Base-by-base conservation (phyloP, 1,140 invertebrate genomes). In the Achatina immaculata region DNA sequence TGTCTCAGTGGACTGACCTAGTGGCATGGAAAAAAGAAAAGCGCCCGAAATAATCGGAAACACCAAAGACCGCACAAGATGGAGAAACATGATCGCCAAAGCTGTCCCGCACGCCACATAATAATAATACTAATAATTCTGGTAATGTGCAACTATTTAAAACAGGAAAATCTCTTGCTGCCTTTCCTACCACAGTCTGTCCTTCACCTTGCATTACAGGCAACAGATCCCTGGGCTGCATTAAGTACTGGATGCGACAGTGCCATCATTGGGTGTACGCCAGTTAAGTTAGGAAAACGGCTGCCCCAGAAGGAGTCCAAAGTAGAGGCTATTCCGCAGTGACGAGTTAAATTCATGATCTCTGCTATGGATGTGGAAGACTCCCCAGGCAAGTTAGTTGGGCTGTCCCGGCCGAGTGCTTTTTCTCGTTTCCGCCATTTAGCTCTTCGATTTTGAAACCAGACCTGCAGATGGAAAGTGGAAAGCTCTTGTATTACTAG, bases 361-460 rank as follows among this genome's bases (percentile, higher is more conserved):
- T 89, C 87, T 1, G 81, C 34, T 28, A 88, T 68, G 16, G 82
- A 48, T 2, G 84, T 68, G 7, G 84, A 80, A 24, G 86, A 69
- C 28, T 89, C 89, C 16, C 83, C 82, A 36, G 85, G 94, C 89
- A 95, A 93, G 88, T 95, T 95, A 4, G 74, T 81, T 58, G 91
- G 90, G 85, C 91, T 90, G 82, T 92, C 90, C 81, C 87, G 86
- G 89, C 91, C 90, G 36, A 91, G 74, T 0, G 95, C 95, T 90
- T 97, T 98, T 91, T 98, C 96, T 80, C 96, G 93, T 91, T 98
- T 98, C 75, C 97, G 93, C 95, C 96, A 97, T 92, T 98, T 98
- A 0, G 97, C 97, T 72, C 97, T 62, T 3, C 71, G 40, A 45
- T 73, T 73, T 34, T 73, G 71, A 34, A 73, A 73, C 71, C 71